These are phyloP conservation scores for Xyrauchen texanus DNA, from an alignment of 2,113 vertebrate species.

Conservation along the genomic window DNA sequence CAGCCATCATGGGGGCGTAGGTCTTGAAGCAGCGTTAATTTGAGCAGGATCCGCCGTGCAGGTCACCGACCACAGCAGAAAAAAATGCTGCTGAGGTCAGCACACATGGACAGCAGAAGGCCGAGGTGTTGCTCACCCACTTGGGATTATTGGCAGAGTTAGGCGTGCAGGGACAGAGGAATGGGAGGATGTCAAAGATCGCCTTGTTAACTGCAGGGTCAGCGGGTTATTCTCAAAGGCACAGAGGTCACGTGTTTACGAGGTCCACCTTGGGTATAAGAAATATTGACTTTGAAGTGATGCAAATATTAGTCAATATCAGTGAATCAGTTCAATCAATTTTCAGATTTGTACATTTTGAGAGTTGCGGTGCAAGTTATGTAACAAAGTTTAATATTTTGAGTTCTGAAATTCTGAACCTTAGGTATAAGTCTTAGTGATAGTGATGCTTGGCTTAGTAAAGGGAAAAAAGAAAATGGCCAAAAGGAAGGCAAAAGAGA, in stretches of 20 bases:
- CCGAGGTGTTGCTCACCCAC: conserved; percentile 70
- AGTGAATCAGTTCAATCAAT: too few species aligned
- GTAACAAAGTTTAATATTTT: too few species aligned
- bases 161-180: conserved; percentile 48
- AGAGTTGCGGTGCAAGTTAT: too few species aligned
- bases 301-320: too few species aligned
- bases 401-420: too few species aligned
- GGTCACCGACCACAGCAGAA: conserved; percentile 17
- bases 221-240: conserved; percentile 35
- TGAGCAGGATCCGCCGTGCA: conserved; percentile 7
- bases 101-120: conserved; percentile 10
- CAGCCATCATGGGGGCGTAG: conserved; percentile 27
- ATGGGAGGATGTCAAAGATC: conserved; percentile 18
- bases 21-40: conserved; percentile 35
- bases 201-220: conserved; percentile 53
- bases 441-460: too few species aligned
- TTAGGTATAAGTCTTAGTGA: too few species aligned
- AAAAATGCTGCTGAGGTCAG: conserved; percentile 50
- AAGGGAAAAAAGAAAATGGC: too few species aligned
- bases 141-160: conserved; percentile 52
- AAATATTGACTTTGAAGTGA: too few species aligned
- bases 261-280: background rate
- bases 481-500: too few species aligned
- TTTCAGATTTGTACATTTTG: too few species aligned
- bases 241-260: background rate